phyloP scores from a whole-genome alignment of 2,797 vertebrate genomes.

The Craterocephalus amniculus region DNA sequence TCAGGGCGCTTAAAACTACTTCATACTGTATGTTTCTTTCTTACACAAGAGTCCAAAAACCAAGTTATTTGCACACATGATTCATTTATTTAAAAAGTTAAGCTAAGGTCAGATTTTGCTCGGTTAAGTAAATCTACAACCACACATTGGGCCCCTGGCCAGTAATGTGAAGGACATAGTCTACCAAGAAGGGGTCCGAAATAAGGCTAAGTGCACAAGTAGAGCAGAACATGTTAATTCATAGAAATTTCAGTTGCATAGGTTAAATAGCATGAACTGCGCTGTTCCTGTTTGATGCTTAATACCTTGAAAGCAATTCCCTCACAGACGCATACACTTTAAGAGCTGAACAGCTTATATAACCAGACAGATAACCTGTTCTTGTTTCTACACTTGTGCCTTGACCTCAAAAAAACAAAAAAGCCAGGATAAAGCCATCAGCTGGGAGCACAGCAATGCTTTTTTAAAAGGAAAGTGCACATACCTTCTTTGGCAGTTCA shows the following conservation, averaged over 20 bases:
- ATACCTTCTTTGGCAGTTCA: slow-evolving; percentile 73
- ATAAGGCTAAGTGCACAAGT: slow-evolving; percentile 51
- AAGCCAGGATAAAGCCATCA: slow-evolving; percentile 70
- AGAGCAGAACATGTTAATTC: slow-evolving; percentile 41
- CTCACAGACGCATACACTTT: slow-evolving; percentile 48
- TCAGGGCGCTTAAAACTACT: slow-evolving; percentile 38
- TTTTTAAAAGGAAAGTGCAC: slow-evolving; percentile 49
- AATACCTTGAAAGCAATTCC: slow-evolving; percentile 39
- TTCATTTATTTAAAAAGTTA: slow-evolving; percentile 84
- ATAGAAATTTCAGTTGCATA: slow-evolving; percentile 18
- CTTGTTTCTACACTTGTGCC: slow-evolving; percentile 70
- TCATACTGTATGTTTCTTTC: slow-evolving; percentile 39
- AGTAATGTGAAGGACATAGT: slow-evolving; percentile 71
- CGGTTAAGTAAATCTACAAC: slow-evolving; percentile 80
- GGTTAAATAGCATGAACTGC: slow-evolving; percentile 7
- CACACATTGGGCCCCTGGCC: slow-evolving; percentile 72
- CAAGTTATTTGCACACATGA: slow-evolving; percentile 78
- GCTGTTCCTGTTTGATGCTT: slow-evolving; percentile 33
- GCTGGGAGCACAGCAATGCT: slow-evolving; percentile 36
- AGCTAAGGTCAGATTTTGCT: slow-evolving; percentile 79
- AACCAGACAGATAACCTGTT: slow-evolving; percentile 75
- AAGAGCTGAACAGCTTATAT: slow-evolving; percentile 76
- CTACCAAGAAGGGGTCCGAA: slow-evolving; percentile 56
- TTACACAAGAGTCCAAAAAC: slow-evolving; percentile 84
- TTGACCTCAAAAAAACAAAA: slow-evolving; percentile 75